Conservation (phyloP, 2,888 invertebrate species). For the Chironomus tentans region DNA sequence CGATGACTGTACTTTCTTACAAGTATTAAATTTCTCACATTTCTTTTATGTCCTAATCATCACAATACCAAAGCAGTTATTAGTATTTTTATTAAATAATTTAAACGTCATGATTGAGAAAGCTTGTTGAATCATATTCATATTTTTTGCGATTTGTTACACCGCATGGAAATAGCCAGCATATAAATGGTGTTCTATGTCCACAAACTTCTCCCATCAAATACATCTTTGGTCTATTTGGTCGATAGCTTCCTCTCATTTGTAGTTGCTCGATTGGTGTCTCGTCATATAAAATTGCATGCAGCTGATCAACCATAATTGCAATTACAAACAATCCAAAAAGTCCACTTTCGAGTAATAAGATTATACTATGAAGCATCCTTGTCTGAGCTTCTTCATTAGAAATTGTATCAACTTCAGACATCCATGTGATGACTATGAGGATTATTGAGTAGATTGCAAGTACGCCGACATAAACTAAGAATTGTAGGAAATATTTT, state of each 20-base stretch:
- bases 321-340: slow-evolving; percentile 84
- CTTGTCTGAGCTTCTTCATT: slow-evolving; percentile 59
- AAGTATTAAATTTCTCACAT: too few relatives aligned
- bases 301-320: slow-evolving; percentile 77
- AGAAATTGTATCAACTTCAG: slow-evolving; percentile 56
- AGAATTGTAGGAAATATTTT: slow-evolving; percentile 83
- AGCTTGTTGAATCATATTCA: slow-evolving; percentile 35
- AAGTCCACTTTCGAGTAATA: slow-evolving; percentile 69
- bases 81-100: background rate
- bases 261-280: slow-evolving; percentile 73
- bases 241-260: slow-evolving; percentile 54
- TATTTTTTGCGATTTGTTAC: slow-evolving; percentile 39
- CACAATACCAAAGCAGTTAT: background rate
- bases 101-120: slow-evolving; percentile 41
- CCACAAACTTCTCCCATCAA: slow-evolving; percentile 71
- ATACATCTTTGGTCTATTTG: slow-evolving; percentile 53
- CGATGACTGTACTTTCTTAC: too few relatives aligned
- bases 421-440: slow-evolving; percentile 63
- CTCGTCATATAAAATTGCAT: slow-evolving; percentile 69
- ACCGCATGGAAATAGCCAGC: slow-evolving; percentile 65
- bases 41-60: background rate
- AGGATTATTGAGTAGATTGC: slow-evolving; percentile 59
- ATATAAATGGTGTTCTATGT: slow-evolving; percentile 52
- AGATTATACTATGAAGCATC: slow-evolving; percentile 74
- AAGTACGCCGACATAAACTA: slow-evolving; percentile 64